phyloP scores from a whole-genome alignment of 2,797 vertebrate genomes.

The Rallus crepitans region DNA sequence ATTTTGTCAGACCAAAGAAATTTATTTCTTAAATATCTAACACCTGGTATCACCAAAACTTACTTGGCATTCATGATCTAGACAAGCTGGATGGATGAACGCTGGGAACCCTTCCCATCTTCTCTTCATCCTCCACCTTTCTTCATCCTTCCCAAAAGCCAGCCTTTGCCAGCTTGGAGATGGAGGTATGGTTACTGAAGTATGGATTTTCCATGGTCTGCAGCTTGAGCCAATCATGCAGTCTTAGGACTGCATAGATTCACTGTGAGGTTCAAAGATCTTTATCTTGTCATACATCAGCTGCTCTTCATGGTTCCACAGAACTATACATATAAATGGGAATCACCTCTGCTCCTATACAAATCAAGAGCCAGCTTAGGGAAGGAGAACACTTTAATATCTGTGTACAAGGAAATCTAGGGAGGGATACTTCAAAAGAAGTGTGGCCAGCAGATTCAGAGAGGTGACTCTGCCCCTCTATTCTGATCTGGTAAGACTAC shows the following conservation, averaged over 20 bases:
- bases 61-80: background rate
- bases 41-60: slow-evolving; percentile 7
- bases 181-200: background rate
- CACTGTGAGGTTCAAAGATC: background rate
- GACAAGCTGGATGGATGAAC: background rate
- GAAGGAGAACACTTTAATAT: background rate
- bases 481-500: too few species aligned
- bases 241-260: background rate
- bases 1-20: slow-evolving; percentile 57
- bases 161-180: background rate
- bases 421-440: background rate
- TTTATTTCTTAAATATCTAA: slow-evolving; percentile 17
- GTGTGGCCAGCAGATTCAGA: too few species aligned
- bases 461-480: too few species aligned
- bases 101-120: background rate
- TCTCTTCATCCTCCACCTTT: background rate
- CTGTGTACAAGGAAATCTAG: background rate
- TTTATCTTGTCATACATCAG: background rate
- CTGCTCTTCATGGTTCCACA: background rate
- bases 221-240: background rate
- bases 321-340: background rate
- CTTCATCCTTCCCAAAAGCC: background rate
- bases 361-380: background rate
- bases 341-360: background rate
- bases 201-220: background rate